Conservation (phyloP, 2,113 vertebrate genomes). For the Cricetomys ansorgei region DNA sequence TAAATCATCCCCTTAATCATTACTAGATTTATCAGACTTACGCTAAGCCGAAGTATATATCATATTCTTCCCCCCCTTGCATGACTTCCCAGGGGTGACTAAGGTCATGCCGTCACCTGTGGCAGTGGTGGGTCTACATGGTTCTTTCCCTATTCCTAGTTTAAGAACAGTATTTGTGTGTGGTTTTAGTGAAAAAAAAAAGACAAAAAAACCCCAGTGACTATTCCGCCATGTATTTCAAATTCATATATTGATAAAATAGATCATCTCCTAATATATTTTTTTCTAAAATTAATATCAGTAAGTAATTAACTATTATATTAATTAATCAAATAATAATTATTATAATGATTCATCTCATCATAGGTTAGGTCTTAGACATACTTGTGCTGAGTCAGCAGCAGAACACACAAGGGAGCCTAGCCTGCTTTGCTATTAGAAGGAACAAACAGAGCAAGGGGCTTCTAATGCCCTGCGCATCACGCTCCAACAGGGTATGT, state of each 20-base stretch:
- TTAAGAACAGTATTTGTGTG: background rate
- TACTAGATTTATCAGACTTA: background rate
- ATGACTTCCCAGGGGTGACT: background rate
- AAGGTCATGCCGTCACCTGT: background rate
- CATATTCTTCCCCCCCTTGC: background rate
- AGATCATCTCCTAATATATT: background rate
- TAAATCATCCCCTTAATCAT: background rate
- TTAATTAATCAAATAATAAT: background rate
- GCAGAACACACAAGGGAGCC: background rate
- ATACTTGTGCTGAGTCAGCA: background rate
- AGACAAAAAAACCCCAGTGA: too few relatives aligned
- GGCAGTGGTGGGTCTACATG: background rate
- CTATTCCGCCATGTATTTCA: background rate
- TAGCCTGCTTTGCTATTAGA: background rate
- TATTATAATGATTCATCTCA: too few relatives aligned
- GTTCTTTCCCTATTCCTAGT: background rate
- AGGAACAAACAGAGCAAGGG: background rate
- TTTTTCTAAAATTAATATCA: too few relatives aligned
- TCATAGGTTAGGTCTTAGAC: background rate
- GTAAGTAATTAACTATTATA: too few relatives aligned
- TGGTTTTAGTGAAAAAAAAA: background rate
- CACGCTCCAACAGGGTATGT: background rate
- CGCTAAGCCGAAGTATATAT: accelerated
- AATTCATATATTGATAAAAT: background rate
- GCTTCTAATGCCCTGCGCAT: background rate